Conservation (phyloP, 1,140 invertebrate genomes). For the Prorops nasuta region DNA sequence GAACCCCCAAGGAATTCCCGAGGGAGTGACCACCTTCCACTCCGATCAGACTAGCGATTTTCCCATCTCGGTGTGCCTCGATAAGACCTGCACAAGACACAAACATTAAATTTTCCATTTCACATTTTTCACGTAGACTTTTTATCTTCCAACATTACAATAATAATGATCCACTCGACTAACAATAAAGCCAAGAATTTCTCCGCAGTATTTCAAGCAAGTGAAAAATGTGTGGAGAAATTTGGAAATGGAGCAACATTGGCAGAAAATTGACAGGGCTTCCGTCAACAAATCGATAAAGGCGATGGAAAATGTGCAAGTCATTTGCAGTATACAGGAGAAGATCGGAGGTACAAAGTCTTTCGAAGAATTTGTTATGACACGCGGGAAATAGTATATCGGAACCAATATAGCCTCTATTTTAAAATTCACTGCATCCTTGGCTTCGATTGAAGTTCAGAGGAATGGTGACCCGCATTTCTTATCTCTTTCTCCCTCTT, state of each 20-base stretch:
- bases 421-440: not conserved
- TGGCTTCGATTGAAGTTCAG: no score
- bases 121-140: not conserved
- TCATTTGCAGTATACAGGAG: not conserved
- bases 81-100: slow-evolving; percentile 45
- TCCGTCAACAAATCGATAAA: not conserved
- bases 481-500: not conserved
- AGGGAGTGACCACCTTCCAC: slow-evolving; percentile 78
- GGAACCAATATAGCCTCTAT: not conserved
- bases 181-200: no score
- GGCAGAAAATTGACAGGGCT: no score
- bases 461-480: not conserved
- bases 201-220: no score
- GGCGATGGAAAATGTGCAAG: not conserved
- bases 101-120: slow-evolving; percentile 5
- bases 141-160: not conserved
- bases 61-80: slow-evolving; percentile 60
- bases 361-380: not conserved
- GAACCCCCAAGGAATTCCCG: slow-evolving; percentile 77
- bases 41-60: slow-evolving; percentile 66
- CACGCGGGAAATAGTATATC: not conserved
- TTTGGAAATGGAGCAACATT: no score
- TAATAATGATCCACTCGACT: no score
- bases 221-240: no score
- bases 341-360: not conserved